A percentile compares a stretch with the other conserved stretches of the same genome.
Evolutionary conservation across 1,140 invertebrate genomes (phyloP).

Genomic region (Melitaea cinxia): DNA sequence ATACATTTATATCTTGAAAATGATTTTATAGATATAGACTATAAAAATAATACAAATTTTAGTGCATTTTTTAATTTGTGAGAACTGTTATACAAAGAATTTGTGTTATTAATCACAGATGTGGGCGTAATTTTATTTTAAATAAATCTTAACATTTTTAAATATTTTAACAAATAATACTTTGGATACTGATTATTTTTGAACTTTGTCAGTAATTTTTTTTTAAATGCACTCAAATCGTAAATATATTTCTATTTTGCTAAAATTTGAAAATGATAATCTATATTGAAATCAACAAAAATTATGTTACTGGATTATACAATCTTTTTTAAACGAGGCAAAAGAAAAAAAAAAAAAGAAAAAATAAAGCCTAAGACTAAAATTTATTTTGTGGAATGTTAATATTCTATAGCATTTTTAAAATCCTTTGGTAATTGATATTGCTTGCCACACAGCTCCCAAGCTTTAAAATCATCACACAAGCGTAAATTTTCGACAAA

Average conservation of each 20-base stretch:
- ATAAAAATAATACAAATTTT: not conserved
- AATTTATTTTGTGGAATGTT: slow-evolving; percentile 71
- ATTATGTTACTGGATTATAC: no score
- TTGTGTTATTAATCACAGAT: no score
- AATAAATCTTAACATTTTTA: no score
- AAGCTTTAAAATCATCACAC: slow-evolving; percentile 77
- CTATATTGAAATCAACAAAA: not conserved
- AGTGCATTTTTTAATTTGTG: not conserved
- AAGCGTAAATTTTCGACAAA: slow-evolving; percentile 71
- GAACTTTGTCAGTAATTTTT: no score
- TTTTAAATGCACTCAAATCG: no score
- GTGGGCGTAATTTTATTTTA: no score
- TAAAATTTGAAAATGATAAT: no score
- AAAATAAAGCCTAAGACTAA: slow-evolving; percentile 51
- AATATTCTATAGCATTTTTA: slow-evolving; percentile 75
- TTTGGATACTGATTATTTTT: no score
- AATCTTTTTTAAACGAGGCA: slow-evolving; percentile 35
- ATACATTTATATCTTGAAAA: not conserved
- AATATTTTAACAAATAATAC: no score
- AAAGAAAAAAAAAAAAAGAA: slow-evolving; percentile 39
- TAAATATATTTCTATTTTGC: no score
- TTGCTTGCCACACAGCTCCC: slow-evolving; percentile 74
- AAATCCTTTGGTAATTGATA: slow-evolving; percentile 76
- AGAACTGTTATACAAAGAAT: no score
- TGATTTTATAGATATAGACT: not conserved